Base-by-base conservation (phyloP, 2,888 invertebrate genomes). In the Anagyrus pseudococci region DNA sequence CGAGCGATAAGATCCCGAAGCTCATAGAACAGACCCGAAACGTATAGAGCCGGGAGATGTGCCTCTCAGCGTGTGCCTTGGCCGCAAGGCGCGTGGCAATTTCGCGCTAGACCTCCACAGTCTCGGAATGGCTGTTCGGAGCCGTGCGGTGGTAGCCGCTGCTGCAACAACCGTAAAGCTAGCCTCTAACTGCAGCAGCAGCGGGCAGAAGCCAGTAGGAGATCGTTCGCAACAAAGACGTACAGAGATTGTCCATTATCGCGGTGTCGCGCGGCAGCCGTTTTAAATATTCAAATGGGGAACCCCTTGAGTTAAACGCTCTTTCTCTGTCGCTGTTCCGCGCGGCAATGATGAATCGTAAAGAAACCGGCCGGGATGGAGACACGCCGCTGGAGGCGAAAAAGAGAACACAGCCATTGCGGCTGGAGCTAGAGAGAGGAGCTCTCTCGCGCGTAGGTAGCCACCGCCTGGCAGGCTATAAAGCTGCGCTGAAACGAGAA, bases 401-500 rank as follows among this genome's bases (percentile, higher is more conserved):
- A 57, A 63, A 50, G 50, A 55, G 54, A 55, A 54, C 54, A 40
- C 65, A 63, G 63, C 63, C 66, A 65, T 70, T 71, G 71, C 69
- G 67, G 69, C 67, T 68, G n/a, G n/a, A n/a, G 22, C 44, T 20
- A 23, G 29, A 29, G 43, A 25, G 48, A 8, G 10, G 43, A 43
- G 15, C 43, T 33, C n/a, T n/a, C n/a, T n/a, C n/a, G 63, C 68
- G 71, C 69, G 70, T 71, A 70, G 75, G 75, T 75, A 73, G 75
- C 74, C 74, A n/a, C n/a, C 74, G 60, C 10, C 33, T 50, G 73
- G 73, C 72, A n/a, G 73, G 74, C 70, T 70, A 70, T 78, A 76
- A 78, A 79, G 74, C 72, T 70, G 72, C 69, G 74, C 72, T 73
- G 69, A 73, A 74, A 71, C 72, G 73, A 72, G 74, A 74, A 75